Percentiles rank a stretch among this genome's conserved stretches.
These are phyloP conservation scores for Tetragonula clypearis DNA, from an alignment of 1,140 invertebrate species.

Conservation along the genomic window DNA sequence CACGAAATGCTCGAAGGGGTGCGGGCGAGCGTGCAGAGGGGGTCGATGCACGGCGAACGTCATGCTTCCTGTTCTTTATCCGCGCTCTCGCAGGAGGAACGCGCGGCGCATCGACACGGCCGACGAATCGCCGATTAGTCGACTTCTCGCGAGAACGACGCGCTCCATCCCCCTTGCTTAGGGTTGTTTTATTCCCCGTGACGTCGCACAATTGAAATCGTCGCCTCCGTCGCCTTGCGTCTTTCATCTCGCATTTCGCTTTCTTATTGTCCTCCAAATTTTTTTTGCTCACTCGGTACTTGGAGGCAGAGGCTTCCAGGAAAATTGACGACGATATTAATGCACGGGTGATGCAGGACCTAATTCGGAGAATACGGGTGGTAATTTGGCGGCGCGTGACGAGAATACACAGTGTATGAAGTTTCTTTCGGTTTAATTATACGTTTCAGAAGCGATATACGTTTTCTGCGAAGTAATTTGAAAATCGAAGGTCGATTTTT, in stretches of 20 bases:
- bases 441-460: neutral
- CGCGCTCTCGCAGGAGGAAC: constrained; percentile 27
- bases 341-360: too few species aligned
- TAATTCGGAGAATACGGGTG: neutral
- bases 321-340: neutral
- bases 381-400: neutral
- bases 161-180: neutral
- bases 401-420: neutral
- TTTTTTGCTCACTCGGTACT: neutral
- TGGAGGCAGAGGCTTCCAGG: neutral
- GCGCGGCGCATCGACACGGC: neutral
- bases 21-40: constrained; percentile 52
- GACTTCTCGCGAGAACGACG: constrained; percentile 28
- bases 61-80: constrained; percentile 43
- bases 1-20: constrained; percentile 62
- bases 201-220: neutral
- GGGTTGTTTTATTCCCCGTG: neutral
- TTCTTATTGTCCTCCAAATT: neutral
- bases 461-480: neutral
- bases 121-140: constrained; percentile 30
- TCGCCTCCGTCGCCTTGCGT: rapidly evolving
- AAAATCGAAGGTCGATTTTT: neutral
- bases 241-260: neutral
- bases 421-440: neutral
- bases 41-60: constrained; percentile 40